These are phyloP conservation scores for Nyctereutes procyonoides DNA, from an alignment of 2,113 vertebrate species.

Conservation along the genomic window DNA sequence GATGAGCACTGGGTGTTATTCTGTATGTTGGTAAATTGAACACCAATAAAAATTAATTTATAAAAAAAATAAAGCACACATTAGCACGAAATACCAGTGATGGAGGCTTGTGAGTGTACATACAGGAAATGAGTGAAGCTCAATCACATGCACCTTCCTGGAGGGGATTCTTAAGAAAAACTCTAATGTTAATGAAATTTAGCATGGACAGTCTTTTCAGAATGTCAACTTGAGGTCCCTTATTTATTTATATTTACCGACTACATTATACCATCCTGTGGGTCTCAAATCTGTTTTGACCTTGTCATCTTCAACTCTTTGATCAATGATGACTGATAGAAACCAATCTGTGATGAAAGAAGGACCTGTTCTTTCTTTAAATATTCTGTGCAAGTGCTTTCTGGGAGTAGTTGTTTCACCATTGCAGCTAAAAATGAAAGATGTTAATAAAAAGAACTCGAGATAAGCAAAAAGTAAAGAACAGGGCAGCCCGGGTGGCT, in stretches of 20 bases:
- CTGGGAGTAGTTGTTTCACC: not conserved
- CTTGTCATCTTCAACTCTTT: not conserved
- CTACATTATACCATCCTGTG: not conserved
- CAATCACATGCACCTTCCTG: not conserved
- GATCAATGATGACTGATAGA: not conserved
- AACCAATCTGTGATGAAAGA: not conserved
- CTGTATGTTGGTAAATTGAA: too few relatives aligned
- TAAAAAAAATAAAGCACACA: not conserved
- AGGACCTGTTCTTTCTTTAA: not conserved
- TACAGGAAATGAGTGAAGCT: not conserved
- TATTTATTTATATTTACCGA: not conserved
- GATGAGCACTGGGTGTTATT: too few relatives aligned
- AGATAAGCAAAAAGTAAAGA: not conserved
- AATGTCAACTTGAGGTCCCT: not conserved
- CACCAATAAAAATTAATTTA: too few relatives aligned
- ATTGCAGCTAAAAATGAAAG: not conserved
- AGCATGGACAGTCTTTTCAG: not conserved
- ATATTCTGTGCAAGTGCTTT: not conserved
- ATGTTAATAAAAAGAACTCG: conserved; percentile 32
- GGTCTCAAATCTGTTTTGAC: not conserved
- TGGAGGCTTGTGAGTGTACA: not conserved
- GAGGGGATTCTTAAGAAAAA: not conserved
- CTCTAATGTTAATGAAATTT: not conserved
- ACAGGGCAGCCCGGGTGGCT: not conserved
- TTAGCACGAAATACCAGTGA: not conserved